Conservation (phyloP, 2,113 vertebrate genomes). For the Rhinolophus ferrumequinum region DNA sequence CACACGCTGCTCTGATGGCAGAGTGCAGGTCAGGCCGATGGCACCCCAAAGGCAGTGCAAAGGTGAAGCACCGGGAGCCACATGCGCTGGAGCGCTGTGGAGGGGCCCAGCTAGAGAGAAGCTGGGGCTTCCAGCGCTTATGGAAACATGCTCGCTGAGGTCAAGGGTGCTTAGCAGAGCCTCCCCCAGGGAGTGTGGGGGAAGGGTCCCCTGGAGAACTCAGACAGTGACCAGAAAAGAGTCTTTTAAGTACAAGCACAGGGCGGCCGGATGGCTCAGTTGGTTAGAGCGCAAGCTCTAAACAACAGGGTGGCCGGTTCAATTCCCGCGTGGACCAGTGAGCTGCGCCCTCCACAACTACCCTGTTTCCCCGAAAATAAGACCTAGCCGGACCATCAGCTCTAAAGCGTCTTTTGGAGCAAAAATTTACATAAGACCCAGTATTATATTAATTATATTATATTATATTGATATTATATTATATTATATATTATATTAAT, state of each 20-base stretch:
- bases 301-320: too few species aligned
- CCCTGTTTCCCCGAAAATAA: too few species aligned
- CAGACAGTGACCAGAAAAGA: background rate
- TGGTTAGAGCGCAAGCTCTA: too few species aligned
- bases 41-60: background rate
- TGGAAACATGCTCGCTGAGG: background rate
- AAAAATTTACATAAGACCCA: too few species aligned
- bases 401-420: too few species aligned
- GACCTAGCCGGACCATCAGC: too few species aligned
- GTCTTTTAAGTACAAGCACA: background rate
- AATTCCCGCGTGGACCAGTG: too few species aligned
- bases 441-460: too few species aligned
- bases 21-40: background rate
- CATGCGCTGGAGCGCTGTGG: accelerated
- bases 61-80: background rate
- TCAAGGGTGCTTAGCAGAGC: background rate
- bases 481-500: too few species aligned
- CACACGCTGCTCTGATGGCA: accelerated
- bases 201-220: background rate
- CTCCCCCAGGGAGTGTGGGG: background rate
- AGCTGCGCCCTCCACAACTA: too few species aligned
- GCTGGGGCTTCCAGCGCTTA: background rate
- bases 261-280: too few species aligned
- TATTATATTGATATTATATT: too few species aligned
- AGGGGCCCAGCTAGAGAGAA: background rate